Conservation (phyloP, 2,113 vertebrate species). For the Dryoscopus gambensis region DNA sequence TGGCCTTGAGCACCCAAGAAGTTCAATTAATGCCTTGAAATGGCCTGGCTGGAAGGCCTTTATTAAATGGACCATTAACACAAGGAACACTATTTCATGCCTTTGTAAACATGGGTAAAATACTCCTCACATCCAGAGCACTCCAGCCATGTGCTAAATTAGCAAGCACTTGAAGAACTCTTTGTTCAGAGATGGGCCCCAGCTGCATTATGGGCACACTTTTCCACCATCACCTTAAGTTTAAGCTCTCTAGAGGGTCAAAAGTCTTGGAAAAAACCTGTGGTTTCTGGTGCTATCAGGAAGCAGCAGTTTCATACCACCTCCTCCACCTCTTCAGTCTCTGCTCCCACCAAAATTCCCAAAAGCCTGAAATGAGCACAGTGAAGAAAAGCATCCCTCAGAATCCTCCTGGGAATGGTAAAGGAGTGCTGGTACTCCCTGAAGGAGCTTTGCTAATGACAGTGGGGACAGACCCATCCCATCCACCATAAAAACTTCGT, state of each 20-base stretch:
- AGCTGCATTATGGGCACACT: neutral
- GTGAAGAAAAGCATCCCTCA: neutral
- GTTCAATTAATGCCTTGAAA: conserved; percentile 58
- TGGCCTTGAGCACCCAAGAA: conserved; percentile 21
- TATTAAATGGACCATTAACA: conserved; percentile 42
- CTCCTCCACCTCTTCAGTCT: neutral
- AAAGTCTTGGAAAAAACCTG: neutral
- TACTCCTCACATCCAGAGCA: neutral
- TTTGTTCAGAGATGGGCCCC: neutral
- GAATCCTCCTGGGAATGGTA: neutral
- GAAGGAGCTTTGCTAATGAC: neutral
- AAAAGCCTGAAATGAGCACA: neutral
- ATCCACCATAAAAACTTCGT: neutral
- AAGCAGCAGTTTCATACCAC: neutral
- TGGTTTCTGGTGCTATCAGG: neutral
- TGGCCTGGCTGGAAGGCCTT: conserved; percentile 31
- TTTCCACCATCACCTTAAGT: neutral
- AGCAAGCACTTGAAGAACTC: neutral
- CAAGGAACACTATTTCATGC: conserved; percentile 17
- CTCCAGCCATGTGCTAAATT: neutral
- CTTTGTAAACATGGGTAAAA: neutral
- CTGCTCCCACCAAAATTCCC: neutral
- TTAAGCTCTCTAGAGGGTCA: neutral
- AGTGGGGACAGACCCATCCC: neutral
- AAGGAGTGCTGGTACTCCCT: neutral